Conservation (phyloP, 1,140 invertebrate species). For the Sminthurinus signatus region DNA sequence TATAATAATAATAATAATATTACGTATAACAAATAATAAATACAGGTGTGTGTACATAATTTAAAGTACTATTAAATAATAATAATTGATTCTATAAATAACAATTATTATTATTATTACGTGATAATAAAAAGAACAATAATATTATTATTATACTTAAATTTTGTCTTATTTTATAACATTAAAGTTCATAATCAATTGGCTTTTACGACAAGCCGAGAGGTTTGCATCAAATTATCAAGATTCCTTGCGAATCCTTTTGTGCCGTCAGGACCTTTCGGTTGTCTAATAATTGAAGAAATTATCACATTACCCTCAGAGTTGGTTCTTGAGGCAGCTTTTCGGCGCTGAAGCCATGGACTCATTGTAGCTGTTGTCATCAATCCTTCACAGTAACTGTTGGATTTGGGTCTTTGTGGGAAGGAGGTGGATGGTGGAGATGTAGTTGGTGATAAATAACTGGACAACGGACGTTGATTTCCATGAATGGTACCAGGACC, state of each 20-base stretch:
- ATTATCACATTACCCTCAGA: slow-evolving; percentile 29
- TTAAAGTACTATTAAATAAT: too few relatives aligned
- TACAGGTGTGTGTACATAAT: too few relatives aligned
- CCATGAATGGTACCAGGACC: not conserved
- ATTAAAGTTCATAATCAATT: too few relatives aligned
- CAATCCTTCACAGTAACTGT: slow-evolving; percentile 40
- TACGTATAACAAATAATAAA: too few relatives aligned
- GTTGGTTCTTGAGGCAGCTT: slow-evolving; percentile 44
- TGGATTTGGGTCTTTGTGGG: slow-evolving; percentile 39
- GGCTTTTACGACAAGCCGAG: too few relatives aligned
- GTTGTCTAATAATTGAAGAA: slow-evolving; percentile 32
- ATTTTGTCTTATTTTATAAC: too few relatives aligned
- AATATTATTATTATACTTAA: too few relatives aligned
- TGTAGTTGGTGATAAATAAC: slow-evolving; percentile 16
- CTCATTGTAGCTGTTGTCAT: slow-evolving; percentile 42
- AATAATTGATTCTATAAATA: too few relatives aligned
- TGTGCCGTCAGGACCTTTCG: slow-evolving; percentile 37
- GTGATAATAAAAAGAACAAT: too few relatives aligned
- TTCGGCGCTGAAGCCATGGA: slow-evolving; percentile 51
- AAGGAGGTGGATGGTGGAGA: slow-evolving; percentile 20
- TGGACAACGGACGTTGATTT: not conserved
- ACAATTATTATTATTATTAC: too few relatives aligned
- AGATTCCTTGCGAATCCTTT: slow-evolving; percentile 36
- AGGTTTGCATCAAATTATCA: too few relatives aligned
- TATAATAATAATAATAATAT: too few relatives aligned